phyloP scores from a whole-genome alignment of 2,888 invertebrate species.

The Chloroclystis v-ata region DNA sequence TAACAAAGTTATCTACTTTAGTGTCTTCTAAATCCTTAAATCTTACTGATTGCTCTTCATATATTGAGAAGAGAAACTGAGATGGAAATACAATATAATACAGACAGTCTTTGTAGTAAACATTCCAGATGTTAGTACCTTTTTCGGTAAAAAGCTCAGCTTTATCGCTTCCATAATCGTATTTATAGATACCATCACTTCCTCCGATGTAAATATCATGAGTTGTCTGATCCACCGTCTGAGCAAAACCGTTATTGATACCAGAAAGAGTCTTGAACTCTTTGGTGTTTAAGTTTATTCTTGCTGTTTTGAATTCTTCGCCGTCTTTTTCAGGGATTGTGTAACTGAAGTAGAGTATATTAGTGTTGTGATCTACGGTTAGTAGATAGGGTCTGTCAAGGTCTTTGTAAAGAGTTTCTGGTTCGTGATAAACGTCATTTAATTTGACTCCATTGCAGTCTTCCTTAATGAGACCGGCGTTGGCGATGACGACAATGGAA shows the following conservation, averaged over 20 bases:
- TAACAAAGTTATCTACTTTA: constrained; percentile 55
- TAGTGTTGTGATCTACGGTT: constrained; percentile 48
- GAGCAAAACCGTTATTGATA: constrained; percentile 53
- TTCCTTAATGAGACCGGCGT: constrained; percentile 41
- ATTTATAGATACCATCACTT: constrained; percentile 57
- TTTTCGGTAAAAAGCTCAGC: constrained; percentile 42
- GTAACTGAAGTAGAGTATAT: constrained; percentile 58
- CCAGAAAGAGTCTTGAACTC: constrained; percentile 46
- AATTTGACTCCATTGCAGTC: constrained; percentile 45
- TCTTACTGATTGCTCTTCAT: constrained; percentile 39
- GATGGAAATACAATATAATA: constrained; percentile 55
- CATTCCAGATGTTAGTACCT: constrained; percentile 50
- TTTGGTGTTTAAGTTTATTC: constrained; percentile 50
- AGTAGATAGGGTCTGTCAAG: constrained; percentile 54
- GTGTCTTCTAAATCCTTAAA: constrained; percentile 58
- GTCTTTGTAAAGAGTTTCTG: constrained; percentile 42
- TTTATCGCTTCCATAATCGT: constrained; percentile 43
- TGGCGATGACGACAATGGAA: constrained; percentile 32
- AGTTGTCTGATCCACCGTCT: constrained; percentile 49
- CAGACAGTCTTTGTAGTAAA: constrained; percentile 52
- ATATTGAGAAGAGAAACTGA: constrained; percentile 48
- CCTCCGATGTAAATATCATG: constrained; percentile 57
- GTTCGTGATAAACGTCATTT: constrained; percentile 41
- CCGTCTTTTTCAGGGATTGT: constrained; percentile 37
- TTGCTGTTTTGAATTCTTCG: constrained; percentile 46